Conservation (phyloP, 2,888 invertebrate genomes). For the Endomychus coccineus region DNA sequence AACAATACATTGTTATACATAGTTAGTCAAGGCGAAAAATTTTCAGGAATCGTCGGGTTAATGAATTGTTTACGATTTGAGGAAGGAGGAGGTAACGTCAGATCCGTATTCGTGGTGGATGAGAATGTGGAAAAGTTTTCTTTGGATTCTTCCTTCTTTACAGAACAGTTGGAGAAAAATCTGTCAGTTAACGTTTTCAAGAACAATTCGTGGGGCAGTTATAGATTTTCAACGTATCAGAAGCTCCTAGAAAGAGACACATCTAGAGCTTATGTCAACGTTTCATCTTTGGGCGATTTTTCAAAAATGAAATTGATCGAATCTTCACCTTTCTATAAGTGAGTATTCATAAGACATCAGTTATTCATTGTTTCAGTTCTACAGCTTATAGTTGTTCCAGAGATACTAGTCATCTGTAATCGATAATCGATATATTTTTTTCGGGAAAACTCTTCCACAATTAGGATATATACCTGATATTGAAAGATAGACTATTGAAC, state of each 20-base stretch:
- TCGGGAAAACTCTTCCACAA: too few relatives aligned
- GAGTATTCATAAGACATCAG: too few relatives aligned
- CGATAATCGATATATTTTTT: too few relatives aligned
- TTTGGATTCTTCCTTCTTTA: constrained; percentile 21
- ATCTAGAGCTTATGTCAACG: neutral
- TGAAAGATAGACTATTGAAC: too few relatives aligned
- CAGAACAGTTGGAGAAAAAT: constrained; percentile 24
- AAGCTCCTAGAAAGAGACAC: neutral
- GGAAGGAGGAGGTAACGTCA: constrained; percentile 16
- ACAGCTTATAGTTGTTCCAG: too few relatives aligned
- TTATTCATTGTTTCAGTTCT: too few relatives aligned
- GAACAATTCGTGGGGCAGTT: constrained; percentile 28
- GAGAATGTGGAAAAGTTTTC: constrained; percentile 21
- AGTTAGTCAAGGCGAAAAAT: constrained; percentile 14
- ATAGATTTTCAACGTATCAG: constrained; percentile 21
- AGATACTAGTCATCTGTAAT: too few relatives aligned
- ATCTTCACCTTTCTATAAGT: constrained; percentile 4
- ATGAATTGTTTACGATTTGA: constrained; percentile 19
- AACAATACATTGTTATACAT: constrained; percentile 17
- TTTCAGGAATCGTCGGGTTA: constrained; percentile 26
- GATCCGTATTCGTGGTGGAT: constrained; percentile 23
- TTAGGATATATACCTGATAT: too few relatives aligned
- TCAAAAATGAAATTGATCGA: constrained; percentile 8
- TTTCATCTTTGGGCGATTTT: constrained; percentile 5
- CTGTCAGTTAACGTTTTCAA: constrained; percentile 26